Percentiles rank a stretch among this genome's conserved stretches.
Evolutionary conservation across 2,797 vertebrate genomes (phyloP).

Genomic region (Orientallactaga sibirica): DNA sequence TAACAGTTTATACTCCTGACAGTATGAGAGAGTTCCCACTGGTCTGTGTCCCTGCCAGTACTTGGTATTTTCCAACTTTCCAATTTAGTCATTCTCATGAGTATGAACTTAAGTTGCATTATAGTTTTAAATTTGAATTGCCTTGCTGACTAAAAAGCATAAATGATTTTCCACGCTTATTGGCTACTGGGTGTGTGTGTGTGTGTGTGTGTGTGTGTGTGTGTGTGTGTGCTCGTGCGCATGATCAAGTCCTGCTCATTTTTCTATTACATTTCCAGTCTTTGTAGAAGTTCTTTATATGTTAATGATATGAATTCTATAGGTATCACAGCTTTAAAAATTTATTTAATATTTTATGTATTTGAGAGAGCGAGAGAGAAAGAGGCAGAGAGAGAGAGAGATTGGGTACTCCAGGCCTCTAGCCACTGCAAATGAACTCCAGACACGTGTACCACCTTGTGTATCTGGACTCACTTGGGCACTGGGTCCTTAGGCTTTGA

Average conservation of each 20-base stretch:
- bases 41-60: background rate
- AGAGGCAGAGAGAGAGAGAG: no score
- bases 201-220: background rate
- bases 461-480: no score
- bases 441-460: background rate
- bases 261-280: background rate
- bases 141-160: constrained; percentile 20
- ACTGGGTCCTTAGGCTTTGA: no score
- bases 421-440: background rate
- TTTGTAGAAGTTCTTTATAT: constrained; percentile 17
- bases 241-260: background rate
- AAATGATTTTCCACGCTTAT: constrained; percentile 8
- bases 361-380: no score
- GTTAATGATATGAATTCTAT: background rate
- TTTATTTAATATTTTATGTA: no score
- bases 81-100: background rate
- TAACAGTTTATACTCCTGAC: background rate
- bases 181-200: background rate
- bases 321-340: background rate
- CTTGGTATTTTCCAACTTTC: background rate
- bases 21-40: background rate
- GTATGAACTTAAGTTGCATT: background rate
- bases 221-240: background rate
- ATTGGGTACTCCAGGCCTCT: no score
- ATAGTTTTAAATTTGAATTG: constrained; percentile 57